Conservation (phyloP, 2,113 vertebrate genomes). For the Pseudolaguvia tuberculata region DNA sequence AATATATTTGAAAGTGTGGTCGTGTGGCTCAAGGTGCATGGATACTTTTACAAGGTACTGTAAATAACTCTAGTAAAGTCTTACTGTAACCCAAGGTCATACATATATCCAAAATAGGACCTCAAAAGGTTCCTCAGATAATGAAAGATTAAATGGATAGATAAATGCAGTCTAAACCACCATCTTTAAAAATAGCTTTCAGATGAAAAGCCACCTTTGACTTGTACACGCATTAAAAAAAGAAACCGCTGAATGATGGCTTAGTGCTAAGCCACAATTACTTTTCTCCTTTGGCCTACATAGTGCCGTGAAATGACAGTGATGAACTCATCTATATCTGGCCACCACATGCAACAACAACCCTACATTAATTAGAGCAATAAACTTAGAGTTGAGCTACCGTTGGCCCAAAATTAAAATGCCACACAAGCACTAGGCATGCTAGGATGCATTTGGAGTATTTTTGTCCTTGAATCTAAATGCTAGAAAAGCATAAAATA, state of each 20-base stretch:
- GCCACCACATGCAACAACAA: not conserved
- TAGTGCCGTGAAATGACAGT: not conserved
- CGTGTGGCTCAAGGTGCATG: too few species aligned
- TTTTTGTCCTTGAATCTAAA: conserved; percentile 8
- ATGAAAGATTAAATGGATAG: not conserved
- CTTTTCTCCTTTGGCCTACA: not conserved
- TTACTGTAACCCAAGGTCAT: not conserved
- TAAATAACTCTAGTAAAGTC: too few species aligned
- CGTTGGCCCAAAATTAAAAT: not conserved
- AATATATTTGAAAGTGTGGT: too few species aligned
- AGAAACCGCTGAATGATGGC: not conserved
- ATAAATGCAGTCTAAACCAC: not conserved
- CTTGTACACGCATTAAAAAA: not conserved
- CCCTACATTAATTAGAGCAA: not conserved
- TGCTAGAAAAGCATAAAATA: not conserved
- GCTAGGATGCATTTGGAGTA: not conserved
- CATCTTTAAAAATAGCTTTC: not conserved
- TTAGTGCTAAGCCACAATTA: not conserved
- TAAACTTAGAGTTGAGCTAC: not conserved
- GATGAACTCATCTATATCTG: conserved; percentile 1
- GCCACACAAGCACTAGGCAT: conserved; percentile 1
- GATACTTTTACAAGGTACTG: too few species aligned
- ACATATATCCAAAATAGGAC: not conserved
- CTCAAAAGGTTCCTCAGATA: not conserved
- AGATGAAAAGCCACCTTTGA: conserved; percentile 4